These are phyloP conservation scores for Alosa sapidissima DNA, from an alignment of 2,797 vertebrate species.

Conservation along the genomic window DNA sequence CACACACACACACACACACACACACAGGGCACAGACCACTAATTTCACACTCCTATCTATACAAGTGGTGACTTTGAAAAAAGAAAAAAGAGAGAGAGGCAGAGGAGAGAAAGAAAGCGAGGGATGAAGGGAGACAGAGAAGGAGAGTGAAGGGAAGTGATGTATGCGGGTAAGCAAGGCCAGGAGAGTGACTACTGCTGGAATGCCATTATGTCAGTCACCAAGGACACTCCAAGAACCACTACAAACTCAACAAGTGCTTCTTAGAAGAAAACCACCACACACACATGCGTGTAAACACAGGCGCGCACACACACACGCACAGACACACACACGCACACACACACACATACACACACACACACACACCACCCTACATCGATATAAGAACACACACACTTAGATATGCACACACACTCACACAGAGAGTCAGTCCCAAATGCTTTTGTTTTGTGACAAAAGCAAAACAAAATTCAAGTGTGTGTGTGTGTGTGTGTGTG, in stretches of 20 bases:
- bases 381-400: too few species aligned
- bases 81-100: not conserved
- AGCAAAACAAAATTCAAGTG: too few species aligned
- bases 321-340: too few species aligned
- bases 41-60: too few species aligned
- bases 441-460: too few species aligned
- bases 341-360: not conserved
- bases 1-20: not conserved
- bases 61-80: too few species aligned
- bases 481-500: too few species aligned
- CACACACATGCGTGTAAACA: not conserved
- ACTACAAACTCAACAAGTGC: not conserved
- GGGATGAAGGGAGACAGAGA: conserved; percentile 11
- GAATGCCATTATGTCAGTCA: not conserved
- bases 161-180: not conserved
- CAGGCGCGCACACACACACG: not conserved
- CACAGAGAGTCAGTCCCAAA: too few species aligned
- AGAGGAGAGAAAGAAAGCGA: not conserved
- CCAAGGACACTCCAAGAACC: not conserved
- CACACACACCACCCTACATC: not conserved
- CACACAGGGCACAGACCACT: not conserved
- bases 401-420: too few species aligned
- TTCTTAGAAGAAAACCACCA: not conserved
- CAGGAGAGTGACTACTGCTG: not conserved
- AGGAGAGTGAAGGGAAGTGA: not conserved